Evolutionary conservation across 2,797 vertebrate genomes (phyloP), one percentile per base, ranked within the genome.

Genomic region (Taeniopygia guttata): DNA sequence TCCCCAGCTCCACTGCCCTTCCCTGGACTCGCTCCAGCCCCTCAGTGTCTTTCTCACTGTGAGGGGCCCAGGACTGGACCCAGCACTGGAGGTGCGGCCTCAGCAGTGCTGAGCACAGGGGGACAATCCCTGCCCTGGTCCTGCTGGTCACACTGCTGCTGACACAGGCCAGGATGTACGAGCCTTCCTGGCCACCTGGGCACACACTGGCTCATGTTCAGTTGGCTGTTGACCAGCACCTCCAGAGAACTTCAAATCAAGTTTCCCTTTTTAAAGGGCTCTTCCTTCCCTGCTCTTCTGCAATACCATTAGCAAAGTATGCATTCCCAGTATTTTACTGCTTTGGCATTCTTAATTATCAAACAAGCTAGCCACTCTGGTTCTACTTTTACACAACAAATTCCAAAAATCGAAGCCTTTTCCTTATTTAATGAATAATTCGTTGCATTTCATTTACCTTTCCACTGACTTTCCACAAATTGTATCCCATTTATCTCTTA

Each of bases 401-500:
- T 40, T 7, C 7, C 36, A 58, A 74, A 94, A 95, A 62, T 2
- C 74, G 30, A 73, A 85, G 15, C 5, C 8, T 70, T 73, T 48
- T 89, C 56, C 54, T 67, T 75, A 74, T 51, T 36, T 87, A 38
- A 25, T 64, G 16, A 86, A 54, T 26, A 48, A 90, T 60, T 36
- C 55, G 20, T 36, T 34, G 32, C 32, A 29, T 32, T 89, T 74
- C 38, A 46, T 26, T 90, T 97, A 99, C 99, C 99, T 99, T 98
- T 99, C 99, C 55, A 99, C 98, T 34, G 99, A 99, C 95, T 99
- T 99, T 64, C 99, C 99, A 93, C 99, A 99, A 82, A 99, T 98
- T 1, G 99, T 99, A 97, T 99, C 99, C 99, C 99, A 99, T 94
- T 99, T 99, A 97, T 99, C 99, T 94, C 99, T 98, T 86, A 99